Percentiles rank a stretch among this genome's conserved stretches.
Evolutionary conservation across 2,113 vertebrate genomes (phyloP).

Genomic region (Nyctibius bracteatus): DNA sequence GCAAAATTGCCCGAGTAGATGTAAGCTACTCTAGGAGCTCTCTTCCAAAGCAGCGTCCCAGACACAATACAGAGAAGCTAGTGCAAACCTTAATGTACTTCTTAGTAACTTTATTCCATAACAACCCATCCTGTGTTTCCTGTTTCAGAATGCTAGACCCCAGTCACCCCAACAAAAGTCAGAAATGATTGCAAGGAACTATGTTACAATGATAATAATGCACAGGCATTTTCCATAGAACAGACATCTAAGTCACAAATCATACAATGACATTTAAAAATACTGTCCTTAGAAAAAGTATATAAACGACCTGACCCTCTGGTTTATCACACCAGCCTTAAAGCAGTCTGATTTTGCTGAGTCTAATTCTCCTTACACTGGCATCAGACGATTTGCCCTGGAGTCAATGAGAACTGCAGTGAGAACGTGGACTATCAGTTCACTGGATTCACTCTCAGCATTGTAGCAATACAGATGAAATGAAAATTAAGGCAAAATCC

Average conservation of each 20-base stretch:
- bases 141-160: neutral
- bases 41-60: neutral
- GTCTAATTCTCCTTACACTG: neutral
- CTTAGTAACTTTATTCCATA: neutral
- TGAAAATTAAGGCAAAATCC: neutral
- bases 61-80: neutral
- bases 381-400: neutral
- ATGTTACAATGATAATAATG: neutral
- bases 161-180: neutral
- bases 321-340: neutral
- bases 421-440: neutral
- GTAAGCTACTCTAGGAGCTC: neutral
- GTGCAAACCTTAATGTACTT: neutral
- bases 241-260: neutral
- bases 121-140: neutral
- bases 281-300: neutral
- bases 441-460: neutral
- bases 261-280: neutral
- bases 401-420: neutral
- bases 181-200: neutral
- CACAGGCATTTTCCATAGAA: neutral
- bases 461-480: neutral
- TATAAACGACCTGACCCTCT: neutral
- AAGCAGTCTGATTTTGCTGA: neutral
- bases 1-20: neutral